These are phyloP conservation scores for Eidolon dupreanum DNA, from an alignment of 2,797 vertebrate species.

Conservation along the genomic window DNA sequence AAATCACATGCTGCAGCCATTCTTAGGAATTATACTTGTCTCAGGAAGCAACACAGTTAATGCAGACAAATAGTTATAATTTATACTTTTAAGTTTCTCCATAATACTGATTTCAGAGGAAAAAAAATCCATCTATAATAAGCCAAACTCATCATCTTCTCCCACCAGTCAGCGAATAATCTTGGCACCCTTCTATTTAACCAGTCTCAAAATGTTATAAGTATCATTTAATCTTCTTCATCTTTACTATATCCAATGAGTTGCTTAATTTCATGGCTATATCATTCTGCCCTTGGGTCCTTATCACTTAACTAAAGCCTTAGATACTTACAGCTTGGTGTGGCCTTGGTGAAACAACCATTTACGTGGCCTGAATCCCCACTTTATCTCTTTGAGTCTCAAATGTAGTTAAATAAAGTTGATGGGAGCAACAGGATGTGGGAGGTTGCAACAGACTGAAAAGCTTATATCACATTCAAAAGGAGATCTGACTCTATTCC, in stretches of 20 bases:
- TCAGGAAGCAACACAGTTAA: not conserved
- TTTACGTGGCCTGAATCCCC: not conserved
- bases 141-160: not conserved
- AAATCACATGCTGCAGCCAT: not conserved
- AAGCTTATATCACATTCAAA: not conserved
- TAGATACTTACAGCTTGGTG: not conserved
- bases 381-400: not conserved
- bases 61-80: not conserved
- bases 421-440: not conserved
- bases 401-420: not conserved
- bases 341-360: not conserved
- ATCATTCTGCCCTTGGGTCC: not conserved
- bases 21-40: not conserved
- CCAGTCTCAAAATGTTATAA: not conserved
- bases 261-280: not conserved
- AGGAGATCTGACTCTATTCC: not conserved
- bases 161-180: not conserved
- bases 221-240: not conserved
- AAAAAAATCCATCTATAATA: not conserved
- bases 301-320: not conserved
- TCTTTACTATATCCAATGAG: not conserved
- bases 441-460: not conserved
- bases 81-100: not conserved
- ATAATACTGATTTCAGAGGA: not conserved
- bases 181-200: not conserved